Base-by-base conservation (phyloP, 2,888 invertebrate species). In the Coenonympha glycerion region DNA sequence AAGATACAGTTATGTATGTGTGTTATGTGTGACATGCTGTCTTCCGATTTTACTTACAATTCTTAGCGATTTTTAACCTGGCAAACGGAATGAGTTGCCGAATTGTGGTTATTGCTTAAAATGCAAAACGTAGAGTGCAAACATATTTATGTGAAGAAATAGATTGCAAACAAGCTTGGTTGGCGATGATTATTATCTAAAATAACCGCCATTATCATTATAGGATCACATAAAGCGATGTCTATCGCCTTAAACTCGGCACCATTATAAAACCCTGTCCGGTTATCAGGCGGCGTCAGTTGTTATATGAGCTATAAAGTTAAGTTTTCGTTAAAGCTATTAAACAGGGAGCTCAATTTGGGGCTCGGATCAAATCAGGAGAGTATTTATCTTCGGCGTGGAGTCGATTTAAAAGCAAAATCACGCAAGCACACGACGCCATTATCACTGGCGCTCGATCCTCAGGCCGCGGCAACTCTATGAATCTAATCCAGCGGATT, bases 401-500 rank as follows among this genome's bases (percentile, higher is more conserved):
- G 73, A 81, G 82, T 81, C 84, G 77, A 87, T 87, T 87, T 86
- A 85, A 87, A 86, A 84, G 85, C 85, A 76, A 76, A 85, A 86
- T 85, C 87, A 84, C 85, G 82, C 81, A 64, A 82, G 79, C 83
- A 84, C 82, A 85, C 81, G 79, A 76, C 66, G 81, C 84, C 76
- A 85, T 87, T 87, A 87, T 86, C 85, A 80, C 80, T 57, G 67
- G 66, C 66, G 66, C 73, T 69, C 72, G 80, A 84, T 80, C 81
- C 85, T 66, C 82, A 82, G 85, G 84, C 84, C 79, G 83, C 75
- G 79, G 77, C 77, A 80, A 87, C 80, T 86, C 87, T 85, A 86
- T 85, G 82, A 81, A 83, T 87, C 87, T 88, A 87, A 88, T 89
- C 89, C 88, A 70, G 76, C 73, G 88, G 87, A 86, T 87, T 84